Base-by-base conservation (phyloP, 2,797 vertebrate genomes). In the Brachyalestes nurse region DNA sequence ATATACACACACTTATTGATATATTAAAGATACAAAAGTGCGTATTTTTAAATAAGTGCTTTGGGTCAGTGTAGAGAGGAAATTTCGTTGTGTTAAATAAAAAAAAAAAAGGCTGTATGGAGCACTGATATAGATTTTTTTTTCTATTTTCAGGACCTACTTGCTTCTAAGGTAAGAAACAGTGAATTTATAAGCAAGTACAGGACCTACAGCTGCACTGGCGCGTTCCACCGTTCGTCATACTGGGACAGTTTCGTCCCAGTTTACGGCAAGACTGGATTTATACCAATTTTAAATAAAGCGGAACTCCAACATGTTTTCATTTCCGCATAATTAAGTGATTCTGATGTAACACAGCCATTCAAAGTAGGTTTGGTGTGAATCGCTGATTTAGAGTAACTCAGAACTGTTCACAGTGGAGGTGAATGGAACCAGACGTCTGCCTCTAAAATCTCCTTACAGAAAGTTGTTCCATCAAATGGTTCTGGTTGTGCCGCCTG, bases 21-120 rank as follows among this genome's bases (percentile, higher is more conserved):
- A 81, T 77, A 80, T 83, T 79, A 82, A 83, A 76, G 53, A 77
- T 83, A 83, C 72, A 91, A 95, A 95, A 96, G 95, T 96, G 95
- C 95, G 94, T 93, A 91, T 92, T 93, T 89, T 90, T 90, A 94
- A 94, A 92, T 94, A 95, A 95, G 94, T 95, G 95, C 94, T 95
- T 95, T 93, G 92, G 93, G 88, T 86, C 88, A 90, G 88, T 86
- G 84, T 73, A 82, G 90, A 93, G 71, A 72, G 53, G 71, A 72
- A 40, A 55, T 19, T 38, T 72, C 14, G 53, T 72, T 40, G 47
- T 6, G 6, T 17, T n/a, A 40, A 38, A 38, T 19, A 9, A 16
- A 70, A 16, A 17, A 70, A 16, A 17, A 25, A 72, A 9, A 51
- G 1, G 25, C 19, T 40, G 53, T 34, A 38, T 12, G 7, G 66